Evolutionary conservation across 1,140 invertebrate genomes (phyloP), one percentile per base, ranked within the genome.

Genomic region (Drosophila lowei): DNA sequence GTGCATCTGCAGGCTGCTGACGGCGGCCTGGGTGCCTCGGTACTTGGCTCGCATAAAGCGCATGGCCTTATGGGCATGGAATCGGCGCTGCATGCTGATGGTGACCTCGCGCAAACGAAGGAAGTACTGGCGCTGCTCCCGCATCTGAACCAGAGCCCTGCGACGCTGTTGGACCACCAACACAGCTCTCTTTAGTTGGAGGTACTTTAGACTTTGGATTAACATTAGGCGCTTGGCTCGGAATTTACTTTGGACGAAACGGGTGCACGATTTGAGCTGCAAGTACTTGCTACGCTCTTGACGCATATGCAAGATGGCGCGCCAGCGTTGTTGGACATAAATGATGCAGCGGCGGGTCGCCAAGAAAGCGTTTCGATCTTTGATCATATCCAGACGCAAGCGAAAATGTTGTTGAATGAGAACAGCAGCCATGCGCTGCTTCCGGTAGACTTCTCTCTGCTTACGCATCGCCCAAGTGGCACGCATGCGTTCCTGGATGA

Each of bases 1-100:
- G 66, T 90, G 80, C 48, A 64, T 57, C 72, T 94, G 92, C n/a
- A 94, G 71, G 11, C 66, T 68, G 21, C 74, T 74, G 0, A 81
- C 83, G 3, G 91, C 91, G 0, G 60, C 60, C 48, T 71, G 90
- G 15, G 75, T 78, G 23, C 66, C 66, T 1, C 81, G 57, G 67
- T 91, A 93, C 42, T 90, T 56, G 15, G 76, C 70, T 11, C 90
- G 84, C 43, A 68, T 16, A 8, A 79, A 72, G 2, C 79, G 67
- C 89, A 62, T 91, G 52, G 48, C 21, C 41, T 72, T 52, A 34
- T 92, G 77, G 15, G 92, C 92, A 81, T 92, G 92, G 79, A 92
- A 94, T 13, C 72, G 64, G 42, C 91, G 91, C 60, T 94, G 93
- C 6, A 94, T 86, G 5, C 63, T 71, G 0, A 93, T 67, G 1